phyloP scores from a whole-genome alignment of 2,888 invertebrate species.

The Timandra comae region DNA sequence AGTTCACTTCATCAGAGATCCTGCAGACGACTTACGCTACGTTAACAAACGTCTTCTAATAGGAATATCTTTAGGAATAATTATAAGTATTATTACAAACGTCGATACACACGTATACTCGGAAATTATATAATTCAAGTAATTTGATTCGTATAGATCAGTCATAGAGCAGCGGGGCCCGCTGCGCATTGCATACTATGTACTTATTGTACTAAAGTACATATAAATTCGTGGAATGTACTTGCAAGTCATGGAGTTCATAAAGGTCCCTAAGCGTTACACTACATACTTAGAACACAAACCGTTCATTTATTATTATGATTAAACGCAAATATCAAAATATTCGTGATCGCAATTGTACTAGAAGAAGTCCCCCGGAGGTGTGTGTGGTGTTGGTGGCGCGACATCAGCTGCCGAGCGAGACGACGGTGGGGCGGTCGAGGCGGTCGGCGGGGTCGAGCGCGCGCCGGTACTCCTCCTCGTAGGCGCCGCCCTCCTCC shows the following conservation, averaged over 20 bases:
- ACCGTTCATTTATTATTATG: slow-evolving; percentile 6
- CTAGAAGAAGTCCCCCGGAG: not conserved
- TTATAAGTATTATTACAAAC: too few species aligned
- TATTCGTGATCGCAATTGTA: slow-evolving; percentile 4
- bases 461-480: slow-evolving; percentile 43
- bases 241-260: slow-evolving; percentile 62
- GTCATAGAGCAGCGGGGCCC: not conserved
- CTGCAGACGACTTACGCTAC: too few species aligned
- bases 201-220: slow-evolving; percentile 3
- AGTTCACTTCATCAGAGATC: not conserved
- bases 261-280: not conserved
- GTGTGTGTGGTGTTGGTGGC: slow-evolving; percentile 3
- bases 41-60: too few species aligned
- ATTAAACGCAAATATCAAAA: slow-evolving; percentile 6
- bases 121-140: too few species aligned
- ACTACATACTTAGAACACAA: slow-evolving; percentile 3
- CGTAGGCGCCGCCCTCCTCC: slow-evolving; percentile 49
- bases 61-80: too few species aligned
- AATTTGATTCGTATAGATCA: not conserved
- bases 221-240: slow-evolving; percentile 56
- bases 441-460: slow-evolving; percentile 43
- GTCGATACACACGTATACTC: too few species aligned
- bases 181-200: slow-evolving; percentile 1
- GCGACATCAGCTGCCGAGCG: slow-evolving; percentile 63
- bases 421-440: slow-evolving; percentile 73